Conservation (phyloP, 2,888 invertebrate species). For the Netelia fuscicornis region DNA sequence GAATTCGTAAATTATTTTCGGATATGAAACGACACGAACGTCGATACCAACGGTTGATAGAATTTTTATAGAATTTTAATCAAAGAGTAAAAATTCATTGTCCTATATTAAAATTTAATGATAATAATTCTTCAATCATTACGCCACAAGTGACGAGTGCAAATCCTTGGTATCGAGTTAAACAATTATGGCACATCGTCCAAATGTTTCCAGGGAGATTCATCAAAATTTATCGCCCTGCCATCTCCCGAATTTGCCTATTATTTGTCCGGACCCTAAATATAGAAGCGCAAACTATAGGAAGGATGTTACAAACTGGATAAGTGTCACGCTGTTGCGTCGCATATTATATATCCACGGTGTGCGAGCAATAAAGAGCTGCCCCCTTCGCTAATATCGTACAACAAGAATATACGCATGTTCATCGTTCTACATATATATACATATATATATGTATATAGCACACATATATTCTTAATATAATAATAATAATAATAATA, state of each 20-base stretch:
- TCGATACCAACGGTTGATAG: too few relatives aligned
- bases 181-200: background rate
- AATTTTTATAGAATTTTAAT: too few relatives aligned
- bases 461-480: background rate
- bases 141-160: too few relatives aligned
- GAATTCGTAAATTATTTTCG: too few relatives aligned
- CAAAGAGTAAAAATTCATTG: too few relatives aligned
- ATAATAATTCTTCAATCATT: too few relatives aligned
- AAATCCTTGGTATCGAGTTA: background rate
- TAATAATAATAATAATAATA: too few relatives aligned
- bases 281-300: constrained; percentile 69
- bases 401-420: constrained; percentile 35
- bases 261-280: constrained; percentile 58
- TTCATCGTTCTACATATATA: background rate
- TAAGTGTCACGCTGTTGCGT: constrained; percentile 72
- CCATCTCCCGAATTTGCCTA: background rate
- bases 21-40: too few relatives aligned
- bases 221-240: background rate
- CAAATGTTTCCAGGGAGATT: background rate
- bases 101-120: too few relatives aligned
- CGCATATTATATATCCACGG: constrained; percentile 62
- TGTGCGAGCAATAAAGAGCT: constrained; percentile 64
- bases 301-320: constrained; percentile 78
- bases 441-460: background rate
- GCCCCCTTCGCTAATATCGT: constrained; percentile 62